These are phyloP conservation scores for Ptilonorhynchus violaceus DNA, from an alignment of 2,113 vertebrate species.

Conservation along the genomic window DNA sequence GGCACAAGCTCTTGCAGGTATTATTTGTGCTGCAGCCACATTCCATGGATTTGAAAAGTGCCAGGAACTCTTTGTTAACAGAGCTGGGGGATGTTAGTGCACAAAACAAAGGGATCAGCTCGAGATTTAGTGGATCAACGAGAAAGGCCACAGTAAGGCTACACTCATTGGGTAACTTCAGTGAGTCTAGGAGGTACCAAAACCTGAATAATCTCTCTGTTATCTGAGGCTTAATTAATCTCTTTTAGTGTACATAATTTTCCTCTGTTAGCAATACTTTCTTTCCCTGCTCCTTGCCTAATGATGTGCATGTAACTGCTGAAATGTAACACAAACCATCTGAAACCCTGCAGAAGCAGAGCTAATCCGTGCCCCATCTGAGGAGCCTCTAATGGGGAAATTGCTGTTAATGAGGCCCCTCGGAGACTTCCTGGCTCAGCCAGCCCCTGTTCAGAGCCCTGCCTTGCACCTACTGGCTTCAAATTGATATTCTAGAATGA, in stretches of 20 bases:
- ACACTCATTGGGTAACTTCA: not conserved
- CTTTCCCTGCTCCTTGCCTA: not conserved
- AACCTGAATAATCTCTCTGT: not conserved
- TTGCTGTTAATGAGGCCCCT: not conserved
- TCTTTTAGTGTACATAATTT: not conserved
- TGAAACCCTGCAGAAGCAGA: not conserved
- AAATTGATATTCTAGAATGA: not conserved
- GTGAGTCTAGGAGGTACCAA: not conserved
- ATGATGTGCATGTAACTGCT: fast-evolving
- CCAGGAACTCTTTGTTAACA: not conserved
- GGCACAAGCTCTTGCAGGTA: fast-evolving
- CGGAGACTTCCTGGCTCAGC: not conserved
- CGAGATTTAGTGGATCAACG: not conserved
- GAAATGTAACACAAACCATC: not conserved
- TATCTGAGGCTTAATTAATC: not conserved
- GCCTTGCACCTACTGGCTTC: not conserved
- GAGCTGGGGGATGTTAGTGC: not conserved
- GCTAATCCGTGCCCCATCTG: not conserved
- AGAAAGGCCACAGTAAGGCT: not conserved
- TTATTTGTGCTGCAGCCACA: not conserved
- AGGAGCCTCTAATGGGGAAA: not conserved
- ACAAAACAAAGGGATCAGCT: not conserved
- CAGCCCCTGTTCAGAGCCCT: not conserved
- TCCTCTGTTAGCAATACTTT: not conserved
- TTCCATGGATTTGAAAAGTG: not conserved